A percentile compares a stretch with the other conserved stretches of the same genome.
Conservation (phyloP, 2,797 vertebrate genomes). For the Microctenopoma stevenorrisi region DNA sequence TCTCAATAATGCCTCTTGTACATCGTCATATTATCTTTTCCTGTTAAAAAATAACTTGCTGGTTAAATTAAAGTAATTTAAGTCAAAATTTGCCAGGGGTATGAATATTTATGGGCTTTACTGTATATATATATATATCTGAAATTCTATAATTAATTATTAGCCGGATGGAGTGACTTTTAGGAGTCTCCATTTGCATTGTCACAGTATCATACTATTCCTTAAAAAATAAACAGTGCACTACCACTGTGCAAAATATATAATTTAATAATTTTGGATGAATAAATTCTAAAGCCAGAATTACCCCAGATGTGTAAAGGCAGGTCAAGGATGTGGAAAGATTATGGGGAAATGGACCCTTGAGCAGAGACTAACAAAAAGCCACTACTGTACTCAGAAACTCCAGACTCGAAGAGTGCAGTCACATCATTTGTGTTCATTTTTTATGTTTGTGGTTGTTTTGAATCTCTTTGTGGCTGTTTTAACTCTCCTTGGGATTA, state of each 20-base stretch:
- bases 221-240: background rate
- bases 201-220: background rate
- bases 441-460: background rate
- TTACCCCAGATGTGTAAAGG: constrained; percentile 10
- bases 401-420: background rate
- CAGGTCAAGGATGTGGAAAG: background rate
- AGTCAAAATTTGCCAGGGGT: too few species aligned
- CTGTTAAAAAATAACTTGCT: too few species aligned
- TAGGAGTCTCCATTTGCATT: background rate
- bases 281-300: constrained; percentile 15
- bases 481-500: background rate
- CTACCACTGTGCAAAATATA: background rate
- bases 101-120: too few species aligned
- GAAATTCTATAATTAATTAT: too few species aligned
- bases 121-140: too few species aligned
- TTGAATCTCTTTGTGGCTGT: background rate
- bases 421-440: background rate
- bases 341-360: background rate
- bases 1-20: too few species aligned
- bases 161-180: background rate
- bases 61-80: too few species aligned
- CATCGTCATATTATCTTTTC: too few species aligned
- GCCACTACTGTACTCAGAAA: background rate
- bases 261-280: constrained; percentile 3
- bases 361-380: background rate